A percentile compares a stretch with the other conserved stretches of the same genome.
Evolutionary conservation across 2,113 vertebrate species (phyloP).

Genomic region (Paramormyrops kingsleyae): DNA sequence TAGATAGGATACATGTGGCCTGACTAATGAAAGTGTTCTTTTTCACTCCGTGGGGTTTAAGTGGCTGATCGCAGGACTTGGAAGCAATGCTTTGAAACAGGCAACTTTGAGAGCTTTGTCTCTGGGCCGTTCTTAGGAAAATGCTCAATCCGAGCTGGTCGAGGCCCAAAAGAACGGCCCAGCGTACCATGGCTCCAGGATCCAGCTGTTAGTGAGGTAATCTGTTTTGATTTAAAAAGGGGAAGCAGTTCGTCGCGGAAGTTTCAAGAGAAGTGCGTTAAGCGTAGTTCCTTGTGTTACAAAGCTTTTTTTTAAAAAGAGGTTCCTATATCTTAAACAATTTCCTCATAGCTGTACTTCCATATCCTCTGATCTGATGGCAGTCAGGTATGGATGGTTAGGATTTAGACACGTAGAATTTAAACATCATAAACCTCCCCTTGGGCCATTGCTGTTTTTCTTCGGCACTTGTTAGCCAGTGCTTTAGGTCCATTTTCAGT

Average conservation of each 20-base stretch:
- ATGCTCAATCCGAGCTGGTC: conserved; percentile 44
- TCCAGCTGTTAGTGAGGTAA: conserved; percentile 14
- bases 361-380: neutral
- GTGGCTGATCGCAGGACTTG: neutral
- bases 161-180: conserved; percentile 28
- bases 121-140: conserved; percentile 38
- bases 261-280: conserved; percentile 14
- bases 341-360: neutral
- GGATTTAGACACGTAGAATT: neutral
- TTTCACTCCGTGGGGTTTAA: neutral
- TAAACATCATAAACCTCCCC: neutral
- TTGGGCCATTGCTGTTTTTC: neutral
- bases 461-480: neutral
- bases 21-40: conserved; percentile 35
- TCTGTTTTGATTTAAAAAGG: conserved; percentile 31
- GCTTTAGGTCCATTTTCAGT: neutral
- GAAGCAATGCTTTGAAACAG: conserved; percentile 18
- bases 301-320: neutral
- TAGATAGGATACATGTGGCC: conserved; percentile 38
- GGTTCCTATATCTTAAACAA: neutral
- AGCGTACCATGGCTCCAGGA: conserved; percentile 9
- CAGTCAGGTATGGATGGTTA: neutral
- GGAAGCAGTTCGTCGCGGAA: conserved; percentile 7
- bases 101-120: conserved; percentile 36
- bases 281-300: neutral